Base-by-base conservation (phyloP, 2,113 vertebrate genomes). In the Osmerus eperlanus region DNA sequence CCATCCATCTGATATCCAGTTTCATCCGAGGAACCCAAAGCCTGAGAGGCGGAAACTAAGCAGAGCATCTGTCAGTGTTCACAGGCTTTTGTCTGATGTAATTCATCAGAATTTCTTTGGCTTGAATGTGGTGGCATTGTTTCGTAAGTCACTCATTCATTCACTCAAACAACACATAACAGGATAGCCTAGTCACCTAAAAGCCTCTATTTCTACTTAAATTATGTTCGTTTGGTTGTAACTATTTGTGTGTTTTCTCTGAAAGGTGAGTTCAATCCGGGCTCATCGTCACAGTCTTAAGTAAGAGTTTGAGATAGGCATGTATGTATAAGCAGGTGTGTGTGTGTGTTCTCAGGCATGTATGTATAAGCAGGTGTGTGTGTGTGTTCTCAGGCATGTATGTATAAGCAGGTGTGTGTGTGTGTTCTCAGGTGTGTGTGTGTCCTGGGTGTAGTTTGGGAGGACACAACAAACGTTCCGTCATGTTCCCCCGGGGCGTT, bases 1-100 rank as follows among this genome's bases (percentile, higher is more conserved):
- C 80, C 70, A 83, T 85, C 75, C 65, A 74, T 81, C 75, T 75
- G 62, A 84, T 80, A 85, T 84, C 71, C 67, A 61, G 81, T 87
- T 86, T 82, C 67, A 79, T 83, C 63, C 69, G 74, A 84, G 79
- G 80, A 85, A 79, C 76, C 77, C 76, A 78, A 85, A 75, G 78
- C 79, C 73, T 69, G 67, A 18, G 68, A 73, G 65, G 47, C 76
- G 75, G 83, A 87, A 77, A 72, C 85, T 65, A 77, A 77, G 78
- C 58, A 36, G 51, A 18, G n/a, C 64, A 19, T 47, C 28, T 36
- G 14, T 25, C 18, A 23, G 21, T 12, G 9, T n/a, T 62, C 4
- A 11, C 55, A 41, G 78, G 81, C 67, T 76, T 25, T 72, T 77
- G 54, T 68, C 25, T 52, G 18, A 52, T 21, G 41, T 2, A 47